Evolutionary conservation across 1,140 invertebrate species (phyloP).

Genomic region (Melipona quadrifasciata): DNA sequence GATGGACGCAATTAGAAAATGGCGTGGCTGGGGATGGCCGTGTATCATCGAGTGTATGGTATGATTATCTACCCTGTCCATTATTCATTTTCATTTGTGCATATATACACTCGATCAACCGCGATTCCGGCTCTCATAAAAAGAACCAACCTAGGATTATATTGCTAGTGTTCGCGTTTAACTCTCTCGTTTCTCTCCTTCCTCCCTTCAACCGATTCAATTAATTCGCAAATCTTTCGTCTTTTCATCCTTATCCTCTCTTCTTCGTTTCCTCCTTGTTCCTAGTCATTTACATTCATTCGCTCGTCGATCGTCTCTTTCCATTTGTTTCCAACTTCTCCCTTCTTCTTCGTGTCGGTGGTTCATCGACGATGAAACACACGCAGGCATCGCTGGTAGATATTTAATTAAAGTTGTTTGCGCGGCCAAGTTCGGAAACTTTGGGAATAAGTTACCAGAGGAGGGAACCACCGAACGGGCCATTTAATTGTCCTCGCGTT

Average conservation of each 20-base stretch:
- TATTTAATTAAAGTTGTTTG: constrained; percentile 81
- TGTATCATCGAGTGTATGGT: constrained; percentile 13
- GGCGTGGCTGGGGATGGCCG: not conserved
- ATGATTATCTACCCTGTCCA: constrained; percentile 53
- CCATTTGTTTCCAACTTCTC: not conserved
- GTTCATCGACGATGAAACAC: constrained; percentile 10
- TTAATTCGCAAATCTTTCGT: not conserved
- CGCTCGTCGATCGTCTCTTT: not conserved
- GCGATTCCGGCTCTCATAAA: constrained; percentile 46
- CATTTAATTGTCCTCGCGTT: constrained; percentile 75
- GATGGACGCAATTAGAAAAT: constrained; percentile 63
- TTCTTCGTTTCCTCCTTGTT: too few relatives aligned
- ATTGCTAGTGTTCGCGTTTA: constrained; percentile 22
- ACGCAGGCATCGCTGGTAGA: constrained; percentile 62
- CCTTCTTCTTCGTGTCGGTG: constrained; percentile 16
- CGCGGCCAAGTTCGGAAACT: constrained; percentile 74
- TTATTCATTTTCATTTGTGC: constrained; percentile 60
- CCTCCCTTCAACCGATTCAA: not conserved
- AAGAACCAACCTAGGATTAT: constrained; percentile 73
- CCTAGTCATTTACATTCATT: constrained; percentile 1
- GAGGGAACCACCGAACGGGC: constrained; percentile 50
- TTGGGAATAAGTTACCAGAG: constrained; percentile 74
- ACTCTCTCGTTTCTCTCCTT: not conserved
- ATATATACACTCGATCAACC: constrained; percentile 5
- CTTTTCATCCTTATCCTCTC: not conserved